These are phyloP conservation scores for Ochotona princeps DNA, from an alignment of 2,113 vertebrate species.

Conservation along the genomic window DNA sequence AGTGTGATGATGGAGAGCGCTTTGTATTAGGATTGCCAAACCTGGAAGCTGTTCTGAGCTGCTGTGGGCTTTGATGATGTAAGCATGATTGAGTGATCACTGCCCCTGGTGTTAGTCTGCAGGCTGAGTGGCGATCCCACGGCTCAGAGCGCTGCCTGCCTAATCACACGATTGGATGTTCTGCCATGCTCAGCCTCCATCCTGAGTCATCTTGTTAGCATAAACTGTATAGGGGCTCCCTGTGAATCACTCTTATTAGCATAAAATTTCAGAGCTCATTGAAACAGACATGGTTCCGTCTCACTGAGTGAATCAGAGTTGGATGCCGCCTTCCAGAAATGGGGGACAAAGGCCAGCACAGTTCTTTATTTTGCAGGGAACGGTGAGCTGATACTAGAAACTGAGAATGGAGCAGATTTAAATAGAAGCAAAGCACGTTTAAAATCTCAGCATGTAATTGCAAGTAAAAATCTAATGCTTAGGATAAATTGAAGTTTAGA, in stretches of 20 bases:
- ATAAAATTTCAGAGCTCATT: not conserved
- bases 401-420: not conserved
- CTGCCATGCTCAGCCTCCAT: not conserved
- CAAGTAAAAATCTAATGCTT: not conserved
- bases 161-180: not conserved
- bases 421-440: constrained; percentile 22
- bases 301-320: not conserved
- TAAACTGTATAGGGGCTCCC: not conserved
- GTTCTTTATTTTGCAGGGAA: not conserved
- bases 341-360: not conserved
- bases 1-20: not conserved
- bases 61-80: not conserved
- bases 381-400: not conserved
- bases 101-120: no score
- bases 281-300: not conserved
- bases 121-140: not conserved
- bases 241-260: not conserved
- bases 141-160: not conserved
- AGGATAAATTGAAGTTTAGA: not conserved
- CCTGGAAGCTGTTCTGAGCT: not conserved
- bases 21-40: not conserved
- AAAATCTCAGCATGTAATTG: not conserved
- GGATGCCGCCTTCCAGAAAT: not conserved
- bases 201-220: not conserved
- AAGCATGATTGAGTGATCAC: not conserved